Evolutionary conservation across 2,888 invertebrate genomes (phyloP).

Genomic region (Blastobasis adustella): DNA sequence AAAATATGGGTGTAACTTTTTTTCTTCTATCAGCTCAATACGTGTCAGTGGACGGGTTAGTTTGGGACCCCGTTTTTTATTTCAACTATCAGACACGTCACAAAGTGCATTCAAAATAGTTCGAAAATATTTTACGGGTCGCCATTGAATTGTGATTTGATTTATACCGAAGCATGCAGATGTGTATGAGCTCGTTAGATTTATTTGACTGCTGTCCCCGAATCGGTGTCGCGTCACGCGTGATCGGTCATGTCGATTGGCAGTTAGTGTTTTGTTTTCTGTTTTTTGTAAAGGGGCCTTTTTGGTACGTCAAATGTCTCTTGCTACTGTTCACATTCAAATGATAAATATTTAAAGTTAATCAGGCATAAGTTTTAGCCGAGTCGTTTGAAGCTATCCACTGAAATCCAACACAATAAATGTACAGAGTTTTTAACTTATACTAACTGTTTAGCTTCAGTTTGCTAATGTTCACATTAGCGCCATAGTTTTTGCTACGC

Average conservation of each 20-base stretch:
- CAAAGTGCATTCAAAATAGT: slow-evolving; percentile 67
- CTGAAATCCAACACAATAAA: no score
- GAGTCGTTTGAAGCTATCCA: no score
- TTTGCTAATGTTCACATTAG: no score
- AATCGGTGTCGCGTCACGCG: slow-evolving; percentile 61
- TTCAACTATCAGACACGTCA: slow-evolving; percentile 25
- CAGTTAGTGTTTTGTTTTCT: slow-evolving; percentile 61
- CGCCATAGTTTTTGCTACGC: no score
- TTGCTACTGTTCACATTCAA: no score
- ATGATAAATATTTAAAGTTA: no score
- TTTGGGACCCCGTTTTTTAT: slow-evolving; percentile 56
- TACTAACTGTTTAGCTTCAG: no score
- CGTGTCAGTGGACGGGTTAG: slow-evolving; percentile 71
- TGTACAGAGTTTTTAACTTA: no score
- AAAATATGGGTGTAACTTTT: slow-evolving; percentile 75
- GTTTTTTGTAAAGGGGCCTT: neutral
- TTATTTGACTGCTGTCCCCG: slow-evolving; percentile 71
- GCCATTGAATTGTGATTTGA: slow-evolving; percentile 72
- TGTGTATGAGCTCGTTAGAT: slow-evolving; percentile 70
- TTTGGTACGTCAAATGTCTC: no score
- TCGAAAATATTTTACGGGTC: slow-evolving; percentile 69
- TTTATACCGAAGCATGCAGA: slow-evolving; percentile 74
- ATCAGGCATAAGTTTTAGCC: no score
- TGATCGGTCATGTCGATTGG: slow-evolving; percentile 70
- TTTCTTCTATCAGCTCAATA: slow-evolving; percentile 62